Evolutionary conservation across 1,140 invertebrate species (phyloP), one percentile per base, ranked within the genome.

Genomic region (Nylanderia fulva): DNA sequence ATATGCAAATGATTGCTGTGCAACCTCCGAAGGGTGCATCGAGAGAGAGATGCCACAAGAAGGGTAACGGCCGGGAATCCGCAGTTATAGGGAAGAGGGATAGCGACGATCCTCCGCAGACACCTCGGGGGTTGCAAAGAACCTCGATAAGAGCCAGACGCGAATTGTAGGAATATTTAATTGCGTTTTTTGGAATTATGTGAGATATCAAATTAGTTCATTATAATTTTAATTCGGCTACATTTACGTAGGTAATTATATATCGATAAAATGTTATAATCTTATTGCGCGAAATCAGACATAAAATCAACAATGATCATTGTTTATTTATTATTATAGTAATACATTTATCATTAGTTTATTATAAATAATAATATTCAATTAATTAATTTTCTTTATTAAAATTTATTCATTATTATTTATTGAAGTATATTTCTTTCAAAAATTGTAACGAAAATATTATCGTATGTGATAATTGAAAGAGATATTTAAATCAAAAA

Each of bases 1-100:
- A 91, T 92, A 92, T 92, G 91, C 91, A 92, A 92, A 92, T 92
- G 87, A 92, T 91, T 88, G 61, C 84, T 63, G 87, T 91, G 79
- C 64, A 77, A 63, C 8, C 60, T 64, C 36, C 24, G 76, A 74
- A 45, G 89, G 76, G 79, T 83, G 85, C 77, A 84, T 63, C 39
- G 74, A 85, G 83, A 85, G 83, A 85, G 87, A 58, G 85, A 88
- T 88, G 90, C 86, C 79, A 85, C 29, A 39, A 68, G 36, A 74
- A 90, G 90, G 89, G 90, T 90, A 83, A 86, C 63, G 83, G 79
- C 60, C 84, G 68, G 88, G 89, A 90, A 90, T 90, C 84, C 54
- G 33, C 76, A 63, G 45, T 58, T 63, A 63, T n/a, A n/a, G n/a
- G n/a, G n/a, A 61, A 39, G 54, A 83, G 33, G 61, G 27, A 56